Evolutionary conservation across 1,140 invertebrate species (phyloP), one percentile per base, ranked within the genome.

Genomic region (Camponotus pennsylvanicus): DNA sequence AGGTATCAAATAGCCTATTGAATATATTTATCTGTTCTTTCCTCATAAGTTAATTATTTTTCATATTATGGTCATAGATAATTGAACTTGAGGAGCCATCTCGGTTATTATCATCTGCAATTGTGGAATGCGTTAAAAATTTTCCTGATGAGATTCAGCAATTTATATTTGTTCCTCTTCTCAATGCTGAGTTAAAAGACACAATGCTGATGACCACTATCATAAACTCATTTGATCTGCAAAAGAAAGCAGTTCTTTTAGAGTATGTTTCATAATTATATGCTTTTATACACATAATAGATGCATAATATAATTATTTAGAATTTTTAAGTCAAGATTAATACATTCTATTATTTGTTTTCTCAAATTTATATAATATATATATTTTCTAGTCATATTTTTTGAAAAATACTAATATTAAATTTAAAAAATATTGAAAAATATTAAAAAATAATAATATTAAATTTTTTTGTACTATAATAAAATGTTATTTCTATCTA

Each of bases 121-220:
- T 93, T 11, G 55, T 13, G 6, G 91, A 93, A 85, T 86, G 87
- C 9, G 52, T 85, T 13, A 76, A 87, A 55, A 91, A 89, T 75
- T 93, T 92, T 89, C 91, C 92, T 15, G 87, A 93, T 37, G 93
- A 93, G 82, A 45, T 93, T 1, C 77, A 88, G 61, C 87, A 91
- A n/a, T 91, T 91, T 3, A 88, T 93, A 69, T 89, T 91, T 49
- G 61, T 89, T 69, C 93, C 93, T 9, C 45, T 92, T 11, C 45
- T 93, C 32, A 92, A 92, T 83, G 9, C 45, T 21, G 87, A 93
- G 40, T 76, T 93, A n/a, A 92, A 88, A 73, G 90, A 93, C 21
- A 66, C 67, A 76, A 89, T 90, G n/a, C 66, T 87, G 18, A 64
- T 92, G 8, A 80, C 37, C 34, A 64, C 67, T 27, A 89, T 93